Evolutionary conservation across 2,113 vertebrate species (phyloP).

Genomic region (Cygnus buccinator): DNA sequence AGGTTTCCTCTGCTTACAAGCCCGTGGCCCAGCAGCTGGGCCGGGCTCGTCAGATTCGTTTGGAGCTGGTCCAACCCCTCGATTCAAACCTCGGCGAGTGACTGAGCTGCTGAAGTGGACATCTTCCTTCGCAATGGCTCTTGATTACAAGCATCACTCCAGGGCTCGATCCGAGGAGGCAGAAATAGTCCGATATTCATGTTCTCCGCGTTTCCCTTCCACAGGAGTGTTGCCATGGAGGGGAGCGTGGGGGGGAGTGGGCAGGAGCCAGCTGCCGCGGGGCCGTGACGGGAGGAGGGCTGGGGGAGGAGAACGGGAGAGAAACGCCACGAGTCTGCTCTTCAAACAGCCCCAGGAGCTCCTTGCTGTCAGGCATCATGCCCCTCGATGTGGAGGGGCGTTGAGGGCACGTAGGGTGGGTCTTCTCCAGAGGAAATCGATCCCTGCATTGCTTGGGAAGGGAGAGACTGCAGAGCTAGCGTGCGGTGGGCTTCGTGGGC

Average conservation of each 20-base stretch:
- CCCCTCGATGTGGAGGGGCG: fast-evolving
- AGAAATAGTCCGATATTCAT: not conserved
- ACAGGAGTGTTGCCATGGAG: slow-evolving; percentile 48
- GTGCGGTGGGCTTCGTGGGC: fast-evolving
- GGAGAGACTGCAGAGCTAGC: not conserved
- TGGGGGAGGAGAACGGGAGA: not conserved
- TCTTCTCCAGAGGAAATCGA: fast-evolving
- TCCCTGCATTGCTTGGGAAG: fast-evolving
- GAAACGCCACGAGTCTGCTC: not conserved
- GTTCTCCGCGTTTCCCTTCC: not conserved
- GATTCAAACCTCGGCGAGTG: fast-evolving
- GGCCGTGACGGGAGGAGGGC: not conserved
- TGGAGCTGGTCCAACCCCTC: not conserved
- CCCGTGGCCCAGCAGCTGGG: not conserved
- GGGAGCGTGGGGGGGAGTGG: slow-evolving; percentile 50
- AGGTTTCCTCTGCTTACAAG: not conserved
- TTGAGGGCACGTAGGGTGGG: fast-evolving
- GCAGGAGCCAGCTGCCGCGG: slow-evolving; percentile 45
- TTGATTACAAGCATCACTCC: not conserved
- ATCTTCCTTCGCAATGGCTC: not conserved
- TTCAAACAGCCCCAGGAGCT: not conserved
- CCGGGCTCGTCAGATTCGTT: not conserved
- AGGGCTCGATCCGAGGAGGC: not conserved
- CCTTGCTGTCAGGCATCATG: not conserved
- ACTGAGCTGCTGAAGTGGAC: not conserved